phyloP scores from a whole-genome alignment of 2,888 invertebrate species.

The Drosophila nr. fundita region DNA sequence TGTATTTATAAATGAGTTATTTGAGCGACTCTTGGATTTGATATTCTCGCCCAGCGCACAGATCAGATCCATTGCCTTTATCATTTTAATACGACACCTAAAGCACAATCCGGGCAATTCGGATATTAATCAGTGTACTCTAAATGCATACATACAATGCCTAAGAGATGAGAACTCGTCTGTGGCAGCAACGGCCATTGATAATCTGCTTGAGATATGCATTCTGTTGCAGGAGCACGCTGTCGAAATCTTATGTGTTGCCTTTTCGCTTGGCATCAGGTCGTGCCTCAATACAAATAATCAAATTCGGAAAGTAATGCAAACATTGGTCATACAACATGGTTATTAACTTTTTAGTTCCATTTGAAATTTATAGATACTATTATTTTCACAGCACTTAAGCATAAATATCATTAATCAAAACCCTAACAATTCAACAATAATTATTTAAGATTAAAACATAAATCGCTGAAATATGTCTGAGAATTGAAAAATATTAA shows the following conservation, averaged over 20 bases:
- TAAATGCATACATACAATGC: slow-evolving; percentile 92
- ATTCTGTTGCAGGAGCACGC: slow-evolving; percentile 95
- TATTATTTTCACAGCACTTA: not conserved
- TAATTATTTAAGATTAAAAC: not conserved
- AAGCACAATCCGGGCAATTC: slow-evolving; percentile 88
- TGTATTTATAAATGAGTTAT: slow-evolving; percentile 88
- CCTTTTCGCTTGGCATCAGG: slow-evolving; percentile 92
- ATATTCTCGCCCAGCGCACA: slow-evolving; percentile 87
- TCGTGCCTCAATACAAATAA: slow-evolving; percentile 91
- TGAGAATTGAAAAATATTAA: not conserved
- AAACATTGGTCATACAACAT: slow-evolving; percentile 92
- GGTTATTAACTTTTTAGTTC: slow-evolving; percentile 87
- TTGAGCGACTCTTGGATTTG: slow-evolving; percentile 88
- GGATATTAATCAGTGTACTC: slow-evolving; percentile 87
- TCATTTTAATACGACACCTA: slow-evolving; percentile 89
- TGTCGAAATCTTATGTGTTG: slow-evolving; percentile 90
- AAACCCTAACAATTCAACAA: not conserved
- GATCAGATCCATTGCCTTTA: slow-evolving; percentile 90
- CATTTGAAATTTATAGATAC: not conserved
- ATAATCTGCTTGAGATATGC: slow-evolving; percentile 92
- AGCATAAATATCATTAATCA: not conserved
- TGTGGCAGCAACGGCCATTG: slow-evolving; percentile 91
- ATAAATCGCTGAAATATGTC: not conserved
- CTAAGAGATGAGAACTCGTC: slow-evolving; percentile 92
- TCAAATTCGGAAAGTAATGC: slow-evolving; percentile 92